Base-by-base conservation (phyloP, 2,888 invertebrate genomes). In the Dicycla oo region DNA sequence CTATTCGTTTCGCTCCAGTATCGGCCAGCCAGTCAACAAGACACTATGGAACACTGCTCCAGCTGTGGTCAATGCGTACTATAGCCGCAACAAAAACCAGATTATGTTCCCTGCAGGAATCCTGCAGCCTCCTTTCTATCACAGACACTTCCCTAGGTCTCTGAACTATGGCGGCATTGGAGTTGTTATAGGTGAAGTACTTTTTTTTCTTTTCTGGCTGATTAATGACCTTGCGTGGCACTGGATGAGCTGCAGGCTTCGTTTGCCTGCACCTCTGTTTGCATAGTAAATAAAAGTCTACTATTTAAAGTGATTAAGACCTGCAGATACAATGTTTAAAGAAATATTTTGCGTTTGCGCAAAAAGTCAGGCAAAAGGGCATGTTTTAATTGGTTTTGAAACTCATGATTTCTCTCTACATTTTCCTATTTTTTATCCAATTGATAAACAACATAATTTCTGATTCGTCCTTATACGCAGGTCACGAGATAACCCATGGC, bases 71-170 rank as follows among this genome's bases (percentile, higher is more conserved):
- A 99, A 99, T 90, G 99, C 99, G 0, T 99, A 99, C 91, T 99
- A 99, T 92, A 99, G 98, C 88, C 97, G 99, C 49, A 98, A 99
- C 89, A 99, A 98, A 92, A 99, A 99, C 93, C 99, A 99, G 94
- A 99, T 99, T 70, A 98, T 98, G 97, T 99, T 99, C 92, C 99
- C 99, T 0, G 99, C 99, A 0, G 99, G 99, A 0, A 99, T 99
- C 85, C 94, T 99, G 5, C 99, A 99, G 91, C 98, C 99, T 0
- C 99, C 99, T 0, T 99, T 99, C 93, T 99, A 99, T 89, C 98
- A 98, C 91, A 96, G 98, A 20, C 97, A 98, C 89, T 98, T 98
- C 86, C 98, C 98, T 0, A 96, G 97, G 45, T 97, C 98, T 1
- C 93, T 98, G 13, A 98, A 98, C 93, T 98, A 98, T 87, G 98